Percentiles rank a stretch among this genome's conserved stretches.
phyloP scores from a whole-genome alignment of 1,140 invertebrate genomes.

The Neomicropteryx cornuta region DNA sequence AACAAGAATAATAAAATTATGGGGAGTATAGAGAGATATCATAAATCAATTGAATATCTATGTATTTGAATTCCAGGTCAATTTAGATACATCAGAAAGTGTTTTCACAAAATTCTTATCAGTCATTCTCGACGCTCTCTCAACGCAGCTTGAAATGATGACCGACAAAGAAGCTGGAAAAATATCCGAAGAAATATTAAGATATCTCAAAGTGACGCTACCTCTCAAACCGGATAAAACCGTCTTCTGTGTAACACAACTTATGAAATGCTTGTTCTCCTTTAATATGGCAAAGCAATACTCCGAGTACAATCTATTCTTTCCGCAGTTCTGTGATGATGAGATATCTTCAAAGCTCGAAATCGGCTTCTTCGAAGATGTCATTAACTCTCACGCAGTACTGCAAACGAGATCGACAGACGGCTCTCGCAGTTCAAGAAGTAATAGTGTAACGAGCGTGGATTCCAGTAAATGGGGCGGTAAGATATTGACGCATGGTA shows the following conservation, averaged over 20 bases:
- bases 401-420: no score
- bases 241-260: conserved; percentile 69
- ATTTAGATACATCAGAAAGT: conserved; percentile 55
- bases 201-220: conserved; percentile 63
- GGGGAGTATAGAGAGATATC: no score
- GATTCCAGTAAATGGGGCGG: no score
- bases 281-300: conserved; percentile 65
- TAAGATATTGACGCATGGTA: no score
- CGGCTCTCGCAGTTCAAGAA: no score
- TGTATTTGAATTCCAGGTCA: conserved; percentile 43
- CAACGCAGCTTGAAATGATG: conserved; percentile 66
- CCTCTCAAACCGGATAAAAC: conserved; percentile 56
- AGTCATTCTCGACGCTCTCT: conserved; percentile 52
- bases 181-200: conserved; percentile 71
- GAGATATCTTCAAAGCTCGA: no score
- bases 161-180: conserved; percentile 60
- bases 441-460: no score
- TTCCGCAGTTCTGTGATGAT: no score
- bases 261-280: conserved; percentile 74
- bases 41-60: no score
- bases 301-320: conserved; percentile 27
- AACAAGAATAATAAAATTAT: no score
- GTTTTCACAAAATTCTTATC: conserved; percentile 64
- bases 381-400: no score
- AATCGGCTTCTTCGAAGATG: conserved; percentile 26